Base-by-base conservation (phyloP, 2,113 vertebrate species). In the Eudyptes chrysolophus region DNA sequence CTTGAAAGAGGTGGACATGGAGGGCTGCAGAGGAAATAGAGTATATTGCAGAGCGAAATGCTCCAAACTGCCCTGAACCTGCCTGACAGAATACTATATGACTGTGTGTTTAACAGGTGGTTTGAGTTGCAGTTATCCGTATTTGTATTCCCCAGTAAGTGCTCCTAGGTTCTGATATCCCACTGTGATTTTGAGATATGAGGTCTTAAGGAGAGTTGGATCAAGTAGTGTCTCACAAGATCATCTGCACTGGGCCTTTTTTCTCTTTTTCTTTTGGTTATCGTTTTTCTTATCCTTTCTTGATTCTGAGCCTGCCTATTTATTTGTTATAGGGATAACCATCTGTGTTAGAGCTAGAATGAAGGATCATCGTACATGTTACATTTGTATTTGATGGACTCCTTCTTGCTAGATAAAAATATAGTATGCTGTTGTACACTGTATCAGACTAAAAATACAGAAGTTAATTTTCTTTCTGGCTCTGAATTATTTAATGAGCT, bases 321-420 rank as follows among this genome's bases (percentile, higher is more conserved):
- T 97, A 97, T 97, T 97, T 97, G 89, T 97, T 97, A 91, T 78
- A 84, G 74, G 96, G 97, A 98, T 97, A 98, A 98, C 96, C 94
- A 97, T 97, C 97, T 97, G 89, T 95, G 96, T 90, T 96, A 81
- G 89, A 94, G 81, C 82, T 92, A 69, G 95, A 95, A 97, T 97
- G 97, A 98, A 95, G 81, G 85, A 98, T 94, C 75, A 24, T 94
- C 4, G 54, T 76, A 94, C 92, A 94, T 77, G 94, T 93, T 96
- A 94, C 88, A 57, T 95, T 97, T 92, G 65, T 97, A 95, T 94
- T 96, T 97, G 97, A 98, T 88, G 84, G 97, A 94, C 85, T 96
- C 27, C 3, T 92, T 90, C 74, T 75, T 78, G 60, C 60, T 74
- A 95, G 94, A 97, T 90, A 96, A 98, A 97, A 94, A 91, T 86